Evolutionary conservation across 1,140 invertebrate genomes (phyloP).

Genomic region (Heliothis subflexa): DNA sequence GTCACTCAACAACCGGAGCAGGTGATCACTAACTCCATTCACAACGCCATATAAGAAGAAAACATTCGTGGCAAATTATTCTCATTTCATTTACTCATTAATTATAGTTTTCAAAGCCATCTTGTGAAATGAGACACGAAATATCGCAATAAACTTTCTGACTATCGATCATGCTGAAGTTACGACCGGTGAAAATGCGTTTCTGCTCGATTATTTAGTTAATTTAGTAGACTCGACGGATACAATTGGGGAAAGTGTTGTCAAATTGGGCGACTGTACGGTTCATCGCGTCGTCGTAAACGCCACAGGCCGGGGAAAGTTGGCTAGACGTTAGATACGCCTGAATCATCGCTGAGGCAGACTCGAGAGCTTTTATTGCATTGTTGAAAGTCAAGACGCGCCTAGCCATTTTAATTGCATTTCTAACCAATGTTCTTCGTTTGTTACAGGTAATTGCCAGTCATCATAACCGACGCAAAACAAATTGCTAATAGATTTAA

Average conservation of each 20-base stretch:
- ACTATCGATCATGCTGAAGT: neutral
- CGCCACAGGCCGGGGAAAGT: conserved; percentile 55
- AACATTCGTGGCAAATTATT: conserved; percentile 33
- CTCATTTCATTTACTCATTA: conserved; percentile 14
- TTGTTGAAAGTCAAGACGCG: conserved; percentile 22
- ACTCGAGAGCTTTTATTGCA: conserved; percentile 36
- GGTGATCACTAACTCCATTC: conserved; percentile 23
- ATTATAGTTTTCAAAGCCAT: conserved; percentile 34
- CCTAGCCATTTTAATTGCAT: conserved; percentile 19
- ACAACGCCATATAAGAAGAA: conserved; percentile 10
- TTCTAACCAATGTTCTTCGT: conserved; percentile 24
- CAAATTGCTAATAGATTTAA: conserved; percentile 10
- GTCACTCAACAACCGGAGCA: neutral
- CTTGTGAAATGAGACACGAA: conserved; percentile 24
- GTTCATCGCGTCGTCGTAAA: conserved; percentile 51
- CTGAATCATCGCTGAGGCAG: conserved; percentile 33
- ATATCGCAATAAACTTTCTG: conserved; percentile 33
- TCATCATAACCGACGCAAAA: neutral
- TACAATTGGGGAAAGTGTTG: conserved; percentile 60
- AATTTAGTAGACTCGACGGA: conserved; percentile 28
- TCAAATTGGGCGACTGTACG: conserved; percentile 58
- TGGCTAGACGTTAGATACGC: conserved; percentile 62
- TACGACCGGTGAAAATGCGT: conserved; percentile 20
- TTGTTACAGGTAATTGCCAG: conserved; percentile 44
- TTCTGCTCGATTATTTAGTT: conserved; percentile 32